Conservation (phyloP, 2,888 invertebrate genomes). For the Tenthredo scrophulariae region DNA sequence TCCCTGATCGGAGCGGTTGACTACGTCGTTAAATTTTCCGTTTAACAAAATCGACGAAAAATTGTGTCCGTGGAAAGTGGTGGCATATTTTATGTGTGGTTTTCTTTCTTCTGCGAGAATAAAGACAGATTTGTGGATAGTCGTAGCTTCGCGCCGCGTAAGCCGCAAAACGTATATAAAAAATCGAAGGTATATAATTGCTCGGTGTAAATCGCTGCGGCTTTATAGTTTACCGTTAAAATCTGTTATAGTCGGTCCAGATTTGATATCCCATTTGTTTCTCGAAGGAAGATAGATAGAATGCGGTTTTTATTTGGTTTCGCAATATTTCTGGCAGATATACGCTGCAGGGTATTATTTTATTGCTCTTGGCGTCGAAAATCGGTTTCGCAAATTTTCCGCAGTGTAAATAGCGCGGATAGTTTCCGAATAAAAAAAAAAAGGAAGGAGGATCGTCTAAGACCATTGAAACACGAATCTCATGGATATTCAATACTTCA, state of each 20-base stretch:
- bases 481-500: neutral
- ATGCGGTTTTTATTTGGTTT: constrained; percentile 12
- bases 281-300: neutral
- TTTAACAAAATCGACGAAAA: neutral
- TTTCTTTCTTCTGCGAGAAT: neutral
- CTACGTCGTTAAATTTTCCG: neutral
- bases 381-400: neutral
- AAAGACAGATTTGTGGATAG: neutral
- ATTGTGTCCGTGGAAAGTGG: neutral
- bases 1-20: too few species aligned
- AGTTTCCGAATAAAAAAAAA: neutral
- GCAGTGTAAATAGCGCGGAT: neutral
- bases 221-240: neutral
- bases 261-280: neutral
- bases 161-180: neutral
- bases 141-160: neutral
- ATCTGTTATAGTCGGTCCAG: neutral
- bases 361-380: neutral
- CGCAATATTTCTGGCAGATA: neutral
- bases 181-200: neutral
- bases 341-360: neutral
- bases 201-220: neutral
- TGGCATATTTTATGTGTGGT: neutral
- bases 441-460: neutral
- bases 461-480: neutral